These are phyloP conservation scores for Macrotis lagotis DNA, from an alignment of 2,113 vertebrate species.

Conservation along the genomic window DNA sequence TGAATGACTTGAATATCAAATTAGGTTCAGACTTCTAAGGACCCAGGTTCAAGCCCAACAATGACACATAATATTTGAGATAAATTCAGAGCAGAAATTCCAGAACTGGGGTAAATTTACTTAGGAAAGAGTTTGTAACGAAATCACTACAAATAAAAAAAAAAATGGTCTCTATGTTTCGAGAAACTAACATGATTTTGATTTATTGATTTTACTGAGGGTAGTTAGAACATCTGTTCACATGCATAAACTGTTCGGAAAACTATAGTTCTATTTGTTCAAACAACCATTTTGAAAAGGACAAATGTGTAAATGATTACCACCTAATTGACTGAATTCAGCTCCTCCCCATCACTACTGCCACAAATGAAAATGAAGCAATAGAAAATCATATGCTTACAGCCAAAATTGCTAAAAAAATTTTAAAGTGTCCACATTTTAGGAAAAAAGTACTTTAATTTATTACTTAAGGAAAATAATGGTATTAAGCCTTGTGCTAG, in stretches of 20 bases:
- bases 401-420: background rate
- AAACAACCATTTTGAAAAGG: background rate
- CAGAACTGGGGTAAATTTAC: background rate
- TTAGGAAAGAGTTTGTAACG: background rate
- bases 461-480: background rate
- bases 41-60: background rate
- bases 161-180: background rate
- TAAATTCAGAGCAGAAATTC: background rate
- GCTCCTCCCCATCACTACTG: background rate
- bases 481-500: background rate
- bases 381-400: background rate
- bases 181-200: background rate
- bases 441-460: background rate
- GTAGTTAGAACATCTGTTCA: background rate
- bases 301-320: background rate
- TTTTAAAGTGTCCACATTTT: background rate
- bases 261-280: background rate
- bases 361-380: background rate
- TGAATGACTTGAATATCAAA: background rate
- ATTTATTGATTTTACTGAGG: background rate
- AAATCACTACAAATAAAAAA: background rate
- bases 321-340: background rate
- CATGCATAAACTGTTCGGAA: background rate
- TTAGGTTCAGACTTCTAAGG: background rate
- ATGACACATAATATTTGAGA: background rate